Conservation (phyloP, 2,888 invertebrate species). For the Noctuana brunneofusca region DNA sequence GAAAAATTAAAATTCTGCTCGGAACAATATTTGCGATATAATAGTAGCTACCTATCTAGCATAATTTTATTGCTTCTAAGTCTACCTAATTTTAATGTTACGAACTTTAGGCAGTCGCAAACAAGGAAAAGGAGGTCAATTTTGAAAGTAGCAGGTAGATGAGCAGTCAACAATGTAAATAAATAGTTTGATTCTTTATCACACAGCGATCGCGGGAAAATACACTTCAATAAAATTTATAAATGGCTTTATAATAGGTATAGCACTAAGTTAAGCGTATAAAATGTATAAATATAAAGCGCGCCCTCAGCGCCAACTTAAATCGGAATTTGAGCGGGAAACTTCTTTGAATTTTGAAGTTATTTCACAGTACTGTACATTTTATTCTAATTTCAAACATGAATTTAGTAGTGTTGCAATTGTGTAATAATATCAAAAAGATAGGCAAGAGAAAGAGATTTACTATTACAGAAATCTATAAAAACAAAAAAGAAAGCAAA, state of each 20-base stretch:
- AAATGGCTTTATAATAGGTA: too few species aligned
- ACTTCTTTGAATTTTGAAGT: slow-evolving; percentile 7
- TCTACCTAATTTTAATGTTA: slow-evolving; percentile 2
- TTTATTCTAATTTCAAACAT: neutral
- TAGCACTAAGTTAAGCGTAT: neutral
- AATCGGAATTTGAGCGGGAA: slow-evolving; percentile 21
- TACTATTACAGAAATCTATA: too few species aligned
- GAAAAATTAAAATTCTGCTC: neutral
- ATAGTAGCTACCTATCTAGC: neutral
- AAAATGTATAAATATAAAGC: too few species aligned
- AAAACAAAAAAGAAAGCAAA: slow-evolving; percentile 13
- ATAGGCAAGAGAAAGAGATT: too few species aligned
- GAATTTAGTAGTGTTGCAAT: neutral
- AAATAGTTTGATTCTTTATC: slow-evolving; percentile 14
- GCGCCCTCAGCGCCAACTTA: neutral
- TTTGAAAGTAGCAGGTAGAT: slow-evolving; percentile 57
- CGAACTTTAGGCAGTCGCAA: slow-evolving; percentile 3
- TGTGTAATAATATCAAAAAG: too few species aligned
- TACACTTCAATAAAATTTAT: neutral
- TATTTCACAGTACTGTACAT: neutral
- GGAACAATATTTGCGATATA: neutral
- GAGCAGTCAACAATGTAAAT: slow-evolving; percentile 28
- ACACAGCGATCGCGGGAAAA: slow-evolving; percentile 2
- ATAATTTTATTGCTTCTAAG: neutral
- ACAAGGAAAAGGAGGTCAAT: slow-evolving; percentile 59